Percentiles rank a stretch among this genome's conserved stretches.
Conservation (phyloP, 2,113 vertebrate genomes). For the Lipophrys pholis region DNA sequence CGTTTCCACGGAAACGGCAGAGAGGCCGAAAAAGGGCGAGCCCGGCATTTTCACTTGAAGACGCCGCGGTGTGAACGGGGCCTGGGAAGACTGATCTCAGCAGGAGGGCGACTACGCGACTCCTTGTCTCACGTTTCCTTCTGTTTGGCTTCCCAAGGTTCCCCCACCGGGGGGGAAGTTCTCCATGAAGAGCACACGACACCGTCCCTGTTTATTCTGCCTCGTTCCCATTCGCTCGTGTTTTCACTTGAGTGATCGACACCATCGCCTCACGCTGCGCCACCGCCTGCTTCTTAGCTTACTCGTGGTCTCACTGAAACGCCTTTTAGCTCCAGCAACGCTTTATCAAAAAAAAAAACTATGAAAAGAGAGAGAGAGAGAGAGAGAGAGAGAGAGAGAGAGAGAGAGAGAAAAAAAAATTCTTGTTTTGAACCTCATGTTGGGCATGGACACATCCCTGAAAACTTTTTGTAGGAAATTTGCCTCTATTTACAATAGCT, state of each 20-base stretch:
- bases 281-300: slow-evolving; percentile 37
- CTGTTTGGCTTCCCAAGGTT: slow-evolving; percentile 7
- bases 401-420: background rate
- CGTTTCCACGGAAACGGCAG: too few species aligned
- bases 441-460: slow-evolving; percentile 69
- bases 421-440: slow-evolving; percentile 18
- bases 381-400: background rate
- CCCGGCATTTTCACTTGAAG: too few species aligned
- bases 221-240: slow-evolving; percentile 48
- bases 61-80: too few species aligned
- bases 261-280: background rate
- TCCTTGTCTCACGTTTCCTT: slow-evolving; percentile 24
- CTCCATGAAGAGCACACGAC: slow-evolving; percentile 75
- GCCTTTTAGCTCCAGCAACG: too few species aligned
- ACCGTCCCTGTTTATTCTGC: slow-evolving; percentile 41
- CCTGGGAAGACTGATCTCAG: slow-evolving; percentile 50
- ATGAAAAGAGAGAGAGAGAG: too few species aligned
- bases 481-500: slow-evolving; percentile 68
- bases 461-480: slow-evolving; percentile 56
- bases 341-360: background rate
- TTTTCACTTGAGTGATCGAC: slow-evolving; percentile 61
- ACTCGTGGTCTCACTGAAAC: slow-evolving; percentile 34
- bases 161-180: slow-evolving; percentile 12
- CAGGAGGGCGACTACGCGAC: slow-evolving; percentile 21
- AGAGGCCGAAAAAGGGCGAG: too few species aligned